Evolutionary conservation across 2,888 invertebrate genomes (phyloP), one percentile per base, ranked within the genome.

Genomic region (Polylopha cassiicola): DNA sequence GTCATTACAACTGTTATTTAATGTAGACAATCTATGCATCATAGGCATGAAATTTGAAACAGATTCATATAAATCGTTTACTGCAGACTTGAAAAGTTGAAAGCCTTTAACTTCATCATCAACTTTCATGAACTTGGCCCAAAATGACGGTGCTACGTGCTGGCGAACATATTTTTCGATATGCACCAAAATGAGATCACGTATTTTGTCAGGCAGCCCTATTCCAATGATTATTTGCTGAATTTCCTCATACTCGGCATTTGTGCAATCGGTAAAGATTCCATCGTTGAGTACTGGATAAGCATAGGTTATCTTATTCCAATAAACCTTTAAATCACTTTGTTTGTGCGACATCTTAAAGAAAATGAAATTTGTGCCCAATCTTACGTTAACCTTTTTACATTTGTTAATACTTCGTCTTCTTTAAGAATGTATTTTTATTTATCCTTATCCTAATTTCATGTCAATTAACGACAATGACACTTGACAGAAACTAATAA

Each of bases 11-110:
- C 66, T 66, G 15, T 68, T 73, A 43, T 87, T 78, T 17, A 92
- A 65, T 47, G 75, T 64, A 22, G 88, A 85, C n/a, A 92, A 61
- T 47, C 85, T 85, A 36, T 78, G 77, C 9, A 91, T 60, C 46
- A 88, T 77, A 3, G 86, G 80, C 16, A 88, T 71, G 55, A 91
- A 87, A 46, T 80, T 77, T 1, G 81, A 78, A 2, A 89, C 86
- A 29, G 85, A 79, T 27, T 85, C 81, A 52, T 90, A 90, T 1
- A 92, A 65, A 42, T 87, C 88, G 50, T 89, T 88, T 0, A 92
- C 89, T n/a, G 91, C 90, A 34, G 85, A 80, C 55, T 89, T 89
- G 55, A 92, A 92, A 30, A 87, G 71, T 55, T 89, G 87, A 56
- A 91, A 91, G 8, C 89, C 89, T 55, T 87, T 84, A 3, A 84